These are phyloP conservation scores for Xiphorhynchus elegans DNA, from an alignment of 2,113 vertebrate species.

Conservation along the genomic window DNA sequence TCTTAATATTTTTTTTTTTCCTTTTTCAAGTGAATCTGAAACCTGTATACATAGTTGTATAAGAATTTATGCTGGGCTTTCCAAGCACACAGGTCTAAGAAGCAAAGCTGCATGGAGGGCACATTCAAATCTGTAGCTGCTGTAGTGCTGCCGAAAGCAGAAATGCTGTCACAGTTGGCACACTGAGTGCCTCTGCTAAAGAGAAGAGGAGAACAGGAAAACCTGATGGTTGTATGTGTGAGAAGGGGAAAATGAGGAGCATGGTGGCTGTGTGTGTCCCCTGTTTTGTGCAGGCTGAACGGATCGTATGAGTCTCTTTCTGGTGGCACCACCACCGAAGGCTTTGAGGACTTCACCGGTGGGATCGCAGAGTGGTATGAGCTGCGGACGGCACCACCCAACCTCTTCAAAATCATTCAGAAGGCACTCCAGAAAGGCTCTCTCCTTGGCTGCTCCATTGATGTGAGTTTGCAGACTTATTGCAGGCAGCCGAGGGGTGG, in stretches of 20 bases:
- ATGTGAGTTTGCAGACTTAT: constrained; percentile 75
- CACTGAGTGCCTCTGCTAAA: background rate
- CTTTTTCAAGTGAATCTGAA: background rate
- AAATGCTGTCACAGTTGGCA: background rate
- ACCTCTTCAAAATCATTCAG: constrained; percentile 89
- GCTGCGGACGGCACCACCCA: constrained; percentile 78
- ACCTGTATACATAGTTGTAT: background rate
- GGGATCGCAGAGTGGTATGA: constrained; percentile 92
- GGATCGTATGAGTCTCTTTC: constrained; percentile 92
- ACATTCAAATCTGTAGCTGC: rapidly evolving
- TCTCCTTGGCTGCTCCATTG: constrained; percentile 93
- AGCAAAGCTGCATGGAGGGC: background rate
- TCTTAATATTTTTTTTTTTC: background rate
- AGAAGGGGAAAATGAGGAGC: background rate
- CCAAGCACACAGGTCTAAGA: background rate
- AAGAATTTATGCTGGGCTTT: background rate
- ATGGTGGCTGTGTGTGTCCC: background rate
- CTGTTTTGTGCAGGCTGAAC: constrained; percentile 74
- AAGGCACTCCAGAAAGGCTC: constrained; percentile 89
- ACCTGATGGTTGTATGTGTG: background rate
- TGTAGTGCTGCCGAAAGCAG: background rate
- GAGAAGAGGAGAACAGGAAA: background rate
- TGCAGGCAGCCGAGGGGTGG: background rate
- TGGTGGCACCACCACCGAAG: constrained; percentile 91
- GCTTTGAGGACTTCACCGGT: constrained; percentile 95